Base-by-base conservation (phyloP, 2,797 vertebrate species). In the Enteromius unitaeniatus region DNA sequence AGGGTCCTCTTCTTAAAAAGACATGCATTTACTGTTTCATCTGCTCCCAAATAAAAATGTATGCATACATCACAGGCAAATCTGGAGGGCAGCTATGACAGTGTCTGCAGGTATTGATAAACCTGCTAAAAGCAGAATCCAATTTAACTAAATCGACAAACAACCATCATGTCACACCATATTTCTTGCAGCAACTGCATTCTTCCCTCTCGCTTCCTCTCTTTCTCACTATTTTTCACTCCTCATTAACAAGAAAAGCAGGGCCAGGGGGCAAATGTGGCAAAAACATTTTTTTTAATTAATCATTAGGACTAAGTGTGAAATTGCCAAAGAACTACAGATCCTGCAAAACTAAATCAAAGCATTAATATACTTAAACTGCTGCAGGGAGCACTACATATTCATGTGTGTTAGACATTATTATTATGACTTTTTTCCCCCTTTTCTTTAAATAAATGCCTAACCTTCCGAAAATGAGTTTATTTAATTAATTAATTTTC, bases 81-180 rank as follows among this genome's bases (percentile, higher is more conserved):
- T 85, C 81, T 74, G 83, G 84, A 84, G 91, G 89, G 89, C 88
- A 62, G 58, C 2, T 21, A 64, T 84, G 88, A 91, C 49, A 45
- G 82, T 47, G 86, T 87, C 88, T 90, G 90, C 90, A 93, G 91
- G 87, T 93, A 95, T 93, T 82, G 90, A 93, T 92, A 87, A 85
- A 84, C 90, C 91, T 94, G 93, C 94, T 94, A 94, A 93, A 93
- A 94, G 90, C 80, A 72, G 91, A 91, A 88, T 84, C 84, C 89
- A 89, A 89, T 92, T 87, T 82, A 85, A 90, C 89, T 84, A 42
- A 31, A 65, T 82, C 42, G 83, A 85, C 26, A 78, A 86, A 89
- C 88, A 88, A 87, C 83, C 84, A 88, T 86, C 42, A 73, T 64
- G 70, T 55, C 76, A 86, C 49, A 64, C 21, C 62, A 49, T 34